Percentiles rank a stretch among this genome's conserved stretches.
Conservation (phyloP, 2,888 invertebrate genomes). For the Pyrochroa serraticornis region DNA sequence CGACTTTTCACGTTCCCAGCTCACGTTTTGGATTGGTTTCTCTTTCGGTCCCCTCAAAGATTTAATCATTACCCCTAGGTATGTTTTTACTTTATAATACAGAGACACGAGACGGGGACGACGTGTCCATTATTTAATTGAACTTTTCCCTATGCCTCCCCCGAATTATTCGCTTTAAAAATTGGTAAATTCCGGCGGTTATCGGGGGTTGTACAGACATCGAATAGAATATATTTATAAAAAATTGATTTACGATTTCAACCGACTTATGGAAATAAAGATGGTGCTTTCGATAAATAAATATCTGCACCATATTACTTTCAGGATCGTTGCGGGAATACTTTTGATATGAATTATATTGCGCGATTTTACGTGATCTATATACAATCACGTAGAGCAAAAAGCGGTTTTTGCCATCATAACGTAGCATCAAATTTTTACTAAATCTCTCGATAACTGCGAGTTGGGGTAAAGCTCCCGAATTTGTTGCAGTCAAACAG, state of each 20-base stretch:
- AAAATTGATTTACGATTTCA: slow-evolving; percentile 43
- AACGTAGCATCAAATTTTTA: slow-evolving; percentile 27
- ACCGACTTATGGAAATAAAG: slow-evolving; percentile 40
- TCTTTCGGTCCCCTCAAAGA: slow-evolving; percentile 45
- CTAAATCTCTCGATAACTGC: slow-evolving; percentile 36
- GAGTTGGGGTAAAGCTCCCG: slow-evolving; percentile 10
- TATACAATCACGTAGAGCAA: too few relatives aligned
- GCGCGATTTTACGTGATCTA: slow-evolving; percentile 16
- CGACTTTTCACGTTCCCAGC: slow-evolving; percentile 50
- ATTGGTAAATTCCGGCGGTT: neutral
- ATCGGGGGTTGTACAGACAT: slow-evolving; percentile 1
- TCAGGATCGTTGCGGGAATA: slow-evolving; percentile 31
- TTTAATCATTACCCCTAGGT: slow-evolving; percentile 47
- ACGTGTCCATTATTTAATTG: slow-evolving; percentile 25
- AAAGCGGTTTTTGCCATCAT: too few relatives aligned
- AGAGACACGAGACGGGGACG: slow-evolving; percentile 2
- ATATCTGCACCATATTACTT: slow-evolving; percentile 37
- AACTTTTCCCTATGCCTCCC: slow-evolving; percentile 2
- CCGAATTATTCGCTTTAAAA: neutral
- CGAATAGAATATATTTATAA: slow-evolving; percentile 32
- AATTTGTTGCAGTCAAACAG: slow-evolving; percentile 5
- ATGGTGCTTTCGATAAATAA: slow-evolving; percentile 40
- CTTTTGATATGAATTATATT: slow-evolving; percentile 34
- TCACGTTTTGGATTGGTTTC: slow-evolving; percentile 54
- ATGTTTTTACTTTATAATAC: slow-evolving; percentile 32